A percentile compares a stretch with the other conserved stretches of the same genome.
Evolutionary conservation across 2,797 vertebrate genomes (phyloP).

Genomic region (Eospalax fontanierii): DNA sequence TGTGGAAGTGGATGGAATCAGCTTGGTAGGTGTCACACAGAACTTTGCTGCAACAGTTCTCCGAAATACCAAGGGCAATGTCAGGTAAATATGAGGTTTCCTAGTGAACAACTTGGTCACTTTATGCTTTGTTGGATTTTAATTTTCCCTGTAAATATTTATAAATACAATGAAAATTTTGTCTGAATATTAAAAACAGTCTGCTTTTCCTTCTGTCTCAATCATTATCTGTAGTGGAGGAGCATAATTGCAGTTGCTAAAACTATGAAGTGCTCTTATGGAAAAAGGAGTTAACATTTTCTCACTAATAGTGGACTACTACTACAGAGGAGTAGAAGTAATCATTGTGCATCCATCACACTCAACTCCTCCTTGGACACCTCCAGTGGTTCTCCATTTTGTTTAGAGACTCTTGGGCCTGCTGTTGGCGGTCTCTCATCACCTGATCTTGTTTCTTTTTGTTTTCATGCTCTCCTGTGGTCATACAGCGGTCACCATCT

Average conservation of each 20-base stretch:
- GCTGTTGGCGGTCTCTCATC: background rate
- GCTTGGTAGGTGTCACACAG: conserved; percentile 98
- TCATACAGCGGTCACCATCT: background rate
- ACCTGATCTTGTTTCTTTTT: background rate
- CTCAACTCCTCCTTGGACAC: background rate
- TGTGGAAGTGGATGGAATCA: conserved; percentile 98
- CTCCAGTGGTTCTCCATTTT: background rate
- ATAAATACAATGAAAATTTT: conserved; percentile 43
- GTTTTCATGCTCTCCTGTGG: background rate
- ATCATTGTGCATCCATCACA: background rate
- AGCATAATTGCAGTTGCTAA: conserved; percentile 30
- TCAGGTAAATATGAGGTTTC: conserved; percentile 92
- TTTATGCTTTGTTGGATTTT: conserved; percentile 24
- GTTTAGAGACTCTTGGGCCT: background rate
- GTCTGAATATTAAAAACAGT: conserved; percentile 7
- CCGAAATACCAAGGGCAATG: conserved; percentile 97
- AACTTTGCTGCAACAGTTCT: conserved; percentile 99
- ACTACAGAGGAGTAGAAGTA: background rate
- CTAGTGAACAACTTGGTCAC: background rate
- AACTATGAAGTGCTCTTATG: background rate
- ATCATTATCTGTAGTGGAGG: background rate
- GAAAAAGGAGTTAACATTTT: background rate
- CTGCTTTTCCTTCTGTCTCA: too few species aligned
- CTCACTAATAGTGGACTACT: background rate
- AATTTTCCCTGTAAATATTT: conserved; percentile 12